Evolutionary conservation across 2,113 vertebrate species (phyloP).

Genomic region (Patagioenas fasciata): DNA sequence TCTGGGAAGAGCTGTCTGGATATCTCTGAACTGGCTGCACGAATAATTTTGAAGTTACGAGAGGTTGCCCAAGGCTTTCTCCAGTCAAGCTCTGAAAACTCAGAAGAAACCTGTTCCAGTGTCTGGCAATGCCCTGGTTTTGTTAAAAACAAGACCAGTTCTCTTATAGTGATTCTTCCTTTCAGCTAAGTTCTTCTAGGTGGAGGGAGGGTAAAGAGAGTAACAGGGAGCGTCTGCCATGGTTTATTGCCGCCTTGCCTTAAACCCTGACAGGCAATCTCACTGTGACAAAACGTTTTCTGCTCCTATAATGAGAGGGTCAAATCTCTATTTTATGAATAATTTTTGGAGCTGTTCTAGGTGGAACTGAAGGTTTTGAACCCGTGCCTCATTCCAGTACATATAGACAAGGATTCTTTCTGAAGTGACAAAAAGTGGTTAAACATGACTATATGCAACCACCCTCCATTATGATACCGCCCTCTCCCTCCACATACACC

Average conservation of each 20-base stretch:
- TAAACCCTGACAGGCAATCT: not conserved
- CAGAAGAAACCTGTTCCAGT: not conserved
- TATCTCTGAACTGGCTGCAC: not conserved
- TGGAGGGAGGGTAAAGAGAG: too few species aligned
- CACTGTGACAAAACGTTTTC: not conserved
- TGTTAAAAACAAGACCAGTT: too few species aligned
- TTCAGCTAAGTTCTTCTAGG: too few species aligned
- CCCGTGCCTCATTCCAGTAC: not conserved
- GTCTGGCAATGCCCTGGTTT: not conserved
- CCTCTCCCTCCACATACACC: rapidly evolving
- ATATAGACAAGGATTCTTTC: not conserved
- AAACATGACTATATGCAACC: not conserved
- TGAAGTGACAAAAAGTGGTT: not conserved
- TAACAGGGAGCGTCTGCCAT: too few species aligned
- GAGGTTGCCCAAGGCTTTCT: not conserved
- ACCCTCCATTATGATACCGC: not conserved
- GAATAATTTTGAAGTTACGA: not conserved
- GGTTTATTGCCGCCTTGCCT: too few species aligned
- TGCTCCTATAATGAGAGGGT: not conserved
- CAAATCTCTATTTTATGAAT: not conserved
- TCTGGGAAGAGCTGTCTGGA: not conserved
- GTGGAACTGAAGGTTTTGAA: not conserved
- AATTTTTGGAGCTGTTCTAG: not conserved
- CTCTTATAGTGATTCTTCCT: too few species aligned
- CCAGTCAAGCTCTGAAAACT: not conserved